Conservation (phyloP, 1,140 invertebrate genomes). For the Rhizoglyphus robini region DNA sequence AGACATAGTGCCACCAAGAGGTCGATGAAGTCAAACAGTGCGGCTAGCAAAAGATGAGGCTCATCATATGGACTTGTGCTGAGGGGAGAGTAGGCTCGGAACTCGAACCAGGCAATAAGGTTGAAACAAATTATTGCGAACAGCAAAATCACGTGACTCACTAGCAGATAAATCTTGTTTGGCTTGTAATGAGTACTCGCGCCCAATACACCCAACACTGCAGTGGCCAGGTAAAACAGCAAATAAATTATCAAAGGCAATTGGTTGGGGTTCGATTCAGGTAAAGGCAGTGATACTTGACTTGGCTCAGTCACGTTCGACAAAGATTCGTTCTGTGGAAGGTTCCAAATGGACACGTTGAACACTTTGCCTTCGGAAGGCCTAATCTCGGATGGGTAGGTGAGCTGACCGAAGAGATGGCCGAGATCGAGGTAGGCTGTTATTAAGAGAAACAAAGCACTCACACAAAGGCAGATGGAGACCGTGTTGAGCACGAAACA, state of each 20-base stretch:
- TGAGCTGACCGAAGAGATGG: background rate
- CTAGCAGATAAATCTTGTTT: background rate
- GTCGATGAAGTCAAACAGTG: slow-evolving; percentile 10
- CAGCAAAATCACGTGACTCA: background rate
- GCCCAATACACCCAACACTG: background rate
- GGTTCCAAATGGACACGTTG: background rate
- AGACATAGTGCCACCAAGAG: background rate
- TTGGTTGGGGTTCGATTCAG: background rate
- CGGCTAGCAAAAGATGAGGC: background rate
- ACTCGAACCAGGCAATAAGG: background rate
- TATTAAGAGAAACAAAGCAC: background rate
- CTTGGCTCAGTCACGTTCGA: background rate
- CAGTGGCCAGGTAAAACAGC: background rate
- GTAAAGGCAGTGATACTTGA: background rate
- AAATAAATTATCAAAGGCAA: background rate
- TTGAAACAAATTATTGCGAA: background rate
- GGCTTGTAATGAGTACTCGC: background rate
- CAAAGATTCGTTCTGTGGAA: background rate
- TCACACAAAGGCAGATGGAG: background rate
- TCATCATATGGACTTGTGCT: background rate
- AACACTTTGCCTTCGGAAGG: background rate
- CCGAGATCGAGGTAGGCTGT: background rate
- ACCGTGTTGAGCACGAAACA: slow-evolving; percentile 3
- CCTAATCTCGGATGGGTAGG: background rate
- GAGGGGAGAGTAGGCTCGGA: background rate